A percentile compares a stretch with the other conserved stretches of the same genome.
Conservation (phyloP, 1,140 invertebrate species). For the Drosophila oshimai region DNA sequence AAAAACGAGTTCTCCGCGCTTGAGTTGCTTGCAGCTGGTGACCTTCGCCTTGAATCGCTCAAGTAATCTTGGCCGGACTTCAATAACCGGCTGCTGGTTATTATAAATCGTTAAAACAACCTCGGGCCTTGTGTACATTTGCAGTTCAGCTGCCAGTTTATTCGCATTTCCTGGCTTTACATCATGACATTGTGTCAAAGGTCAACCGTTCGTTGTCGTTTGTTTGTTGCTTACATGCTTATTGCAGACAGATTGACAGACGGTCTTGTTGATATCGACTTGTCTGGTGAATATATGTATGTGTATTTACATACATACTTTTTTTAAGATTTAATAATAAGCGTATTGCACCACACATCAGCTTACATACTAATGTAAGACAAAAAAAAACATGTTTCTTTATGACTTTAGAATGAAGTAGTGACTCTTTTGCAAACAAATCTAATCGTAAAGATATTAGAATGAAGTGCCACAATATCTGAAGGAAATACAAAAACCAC, state of each 20-base stretch:
- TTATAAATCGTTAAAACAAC: constrained; percentile 3
- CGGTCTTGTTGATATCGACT: no score
- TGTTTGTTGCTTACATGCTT: no score
- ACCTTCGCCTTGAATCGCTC: constrained; percentile 51
- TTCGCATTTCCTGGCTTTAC: constrained; percentile 16
- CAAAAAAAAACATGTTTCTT: constrained; percentile 3
- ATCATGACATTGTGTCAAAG: constrained; percentile 30
- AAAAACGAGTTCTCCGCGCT: constrained; percentile 36
- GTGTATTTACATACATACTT: no score
- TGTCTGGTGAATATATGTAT: no score
- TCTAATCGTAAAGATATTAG: constrained; percentile 37
- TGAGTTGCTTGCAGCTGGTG: constrained; percentile 27
- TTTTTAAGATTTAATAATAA: no score
- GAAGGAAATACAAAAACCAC: constrained; percentile 11
- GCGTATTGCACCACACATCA: background rate
- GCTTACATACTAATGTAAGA: no score
- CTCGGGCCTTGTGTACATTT: constrained; percentile 29
- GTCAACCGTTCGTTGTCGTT: no score
- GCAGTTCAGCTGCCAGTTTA: background rate
- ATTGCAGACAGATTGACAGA: no score
- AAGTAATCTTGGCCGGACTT: constrained; percentile 26
- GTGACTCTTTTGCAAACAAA: no score
- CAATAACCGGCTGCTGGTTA: constrained; percentile 29
- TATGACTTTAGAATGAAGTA: no score
- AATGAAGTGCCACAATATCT: background rate